These are phyloP conservation scores for Cromileptes altivelis DNA, from an alignment of 2,113 vertebrate species.

Conservation along the genomic window DNA sequence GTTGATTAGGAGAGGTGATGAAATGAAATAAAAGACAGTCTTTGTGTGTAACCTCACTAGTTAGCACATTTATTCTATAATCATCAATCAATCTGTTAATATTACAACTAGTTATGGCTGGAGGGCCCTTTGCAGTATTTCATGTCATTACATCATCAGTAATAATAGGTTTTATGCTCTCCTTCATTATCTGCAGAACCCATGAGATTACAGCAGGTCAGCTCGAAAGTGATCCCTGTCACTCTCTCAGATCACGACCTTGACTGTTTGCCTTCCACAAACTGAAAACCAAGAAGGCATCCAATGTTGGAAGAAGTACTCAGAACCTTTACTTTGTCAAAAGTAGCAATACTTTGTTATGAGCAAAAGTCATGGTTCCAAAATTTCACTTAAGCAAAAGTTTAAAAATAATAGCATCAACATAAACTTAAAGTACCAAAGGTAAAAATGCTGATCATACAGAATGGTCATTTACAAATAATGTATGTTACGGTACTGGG, in stretches of 20 bases:
- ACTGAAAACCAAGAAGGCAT: no score
- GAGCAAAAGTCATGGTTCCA: no score
- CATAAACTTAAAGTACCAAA: no score
- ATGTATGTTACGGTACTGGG: no score
- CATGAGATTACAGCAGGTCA: neutral
- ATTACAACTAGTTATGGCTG: neutral
- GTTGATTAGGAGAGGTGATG: constrained; percentile 13
- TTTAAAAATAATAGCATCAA: no score
- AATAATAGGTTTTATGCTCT: constrained; percentile 1
- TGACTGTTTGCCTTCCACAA: neutral
- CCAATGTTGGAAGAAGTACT: no score
- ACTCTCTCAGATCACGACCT: neutral
- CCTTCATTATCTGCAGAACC: neutral
- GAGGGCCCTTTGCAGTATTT: neutral
- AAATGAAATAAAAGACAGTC: constrained; percentile 1
- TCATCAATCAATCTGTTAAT: constrained; percentile 35
- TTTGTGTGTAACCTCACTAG: neutral
- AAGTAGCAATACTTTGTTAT: no score
- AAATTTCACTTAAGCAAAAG: no score
- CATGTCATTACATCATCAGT: constrained; percentile 11
- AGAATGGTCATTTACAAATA: no score
- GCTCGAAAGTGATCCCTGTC: constrained; percentile 2
- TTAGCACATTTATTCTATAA: neutral
- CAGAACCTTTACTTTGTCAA: no score
- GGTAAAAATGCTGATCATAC: no score